phyloP scores from a whole-genome alignment of 2,113 vertebrate species.

The Phycodurus eques region DNA sequence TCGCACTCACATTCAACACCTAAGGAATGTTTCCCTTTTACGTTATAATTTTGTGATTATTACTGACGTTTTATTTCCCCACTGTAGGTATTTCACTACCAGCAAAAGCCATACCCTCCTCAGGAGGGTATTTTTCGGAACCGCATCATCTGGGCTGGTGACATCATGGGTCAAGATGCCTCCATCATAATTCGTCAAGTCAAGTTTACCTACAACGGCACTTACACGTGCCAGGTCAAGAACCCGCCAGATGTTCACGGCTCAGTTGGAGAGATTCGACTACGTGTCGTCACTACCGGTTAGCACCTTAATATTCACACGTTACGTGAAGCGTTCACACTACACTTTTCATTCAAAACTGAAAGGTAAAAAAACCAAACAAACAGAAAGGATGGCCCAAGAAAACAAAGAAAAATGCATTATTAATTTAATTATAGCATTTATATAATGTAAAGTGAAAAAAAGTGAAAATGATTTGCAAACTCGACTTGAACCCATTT shows the following conservation, averaged over 20 bases:
- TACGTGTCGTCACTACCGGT: conserved; percentile 81
- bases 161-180: conserved; percentile 75
- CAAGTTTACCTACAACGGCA: conserved; percentile 86
- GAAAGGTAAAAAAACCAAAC: too few relatives aligned
- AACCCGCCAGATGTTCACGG: conserved; percentile 89
- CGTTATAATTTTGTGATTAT: not conserved
- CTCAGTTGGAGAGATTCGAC: conserved; percentile 75
- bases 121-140: conserved; percentile 75
- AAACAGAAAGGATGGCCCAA: too few relatives aligned
- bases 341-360: not conserved
- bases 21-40: too few relatives aligned
- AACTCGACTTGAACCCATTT: too few relatives aligned
- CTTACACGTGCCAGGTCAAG: conserved; percentile 87
- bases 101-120: conserved; percentile 69
- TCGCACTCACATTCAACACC: too few relatives aligned
- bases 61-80: not conserved
- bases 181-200: conserved; percentile 82
- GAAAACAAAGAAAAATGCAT: too few relatives aligned
- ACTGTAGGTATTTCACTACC: conserved; percentile 82
- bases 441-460: not conserved
- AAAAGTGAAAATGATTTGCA: too few relatives aligned
- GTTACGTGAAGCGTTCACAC: not conserved
- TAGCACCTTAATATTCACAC: not conserved
- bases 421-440: not conserved
- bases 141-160: conserved; percentile 82